These are phyloP conservation scores for Dissostichus mawsoni DNA, from an alignment of 2,113 vertebrate genomes.

Conservation along the genomic window DNA sequence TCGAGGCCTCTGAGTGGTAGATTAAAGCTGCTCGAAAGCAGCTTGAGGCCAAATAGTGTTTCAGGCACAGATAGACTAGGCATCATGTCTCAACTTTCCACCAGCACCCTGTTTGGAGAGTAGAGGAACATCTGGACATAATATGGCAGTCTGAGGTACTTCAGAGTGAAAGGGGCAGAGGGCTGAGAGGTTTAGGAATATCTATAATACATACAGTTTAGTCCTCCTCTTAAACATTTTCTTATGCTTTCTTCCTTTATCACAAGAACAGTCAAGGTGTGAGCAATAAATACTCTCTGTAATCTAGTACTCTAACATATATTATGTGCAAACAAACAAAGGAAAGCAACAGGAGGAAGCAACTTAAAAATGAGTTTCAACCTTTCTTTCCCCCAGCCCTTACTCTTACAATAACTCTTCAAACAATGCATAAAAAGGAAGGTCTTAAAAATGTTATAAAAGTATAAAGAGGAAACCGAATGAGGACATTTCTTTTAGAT, in stretches of 20 bases:
- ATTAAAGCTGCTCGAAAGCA: constrained; percentile 51
- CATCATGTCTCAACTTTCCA: constrained; percentile 62
- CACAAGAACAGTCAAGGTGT: constrained; percentile 55
- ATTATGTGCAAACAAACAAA: constrained; percentile 59
- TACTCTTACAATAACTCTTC: not conserved
- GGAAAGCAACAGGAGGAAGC: constrained; percentile 41
- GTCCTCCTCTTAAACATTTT: not conserved
- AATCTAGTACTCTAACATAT: constrained; percentile 47
- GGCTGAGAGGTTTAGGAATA: constrained; percentile 39
- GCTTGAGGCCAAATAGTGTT: constrained; percentile 72
- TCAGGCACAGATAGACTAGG: constrained; percentile 80
- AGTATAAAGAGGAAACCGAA: constrained; percentile 45
- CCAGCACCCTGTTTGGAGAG: constrained; percentile 53
- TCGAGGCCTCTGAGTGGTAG: constrained; percentile 65
- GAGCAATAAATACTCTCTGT: constrained; percentile 66
- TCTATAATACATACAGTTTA: constrained; percentile 32
- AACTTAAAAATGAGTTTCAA: constrained; percentile 22
- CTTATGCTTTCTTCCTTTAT: constrained; percentile 17
- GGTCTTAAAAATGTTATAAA: constrained; percentile 4
- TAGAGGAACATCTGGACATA: constrained; percentile 51
- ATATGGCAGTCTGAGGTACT: constrained; percentile 77
- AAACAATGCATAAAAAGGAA: not conserved
- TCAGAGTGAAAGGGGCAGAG: constrained; percentile 31
- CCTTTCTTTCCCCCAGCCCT: constrained; percentile 14
- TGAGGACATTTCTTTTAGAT: constrained; percentile 33